Conservation (phyloP, 1,140 invertebrate genomes). For the Drosophila eugracilis region DNA sequence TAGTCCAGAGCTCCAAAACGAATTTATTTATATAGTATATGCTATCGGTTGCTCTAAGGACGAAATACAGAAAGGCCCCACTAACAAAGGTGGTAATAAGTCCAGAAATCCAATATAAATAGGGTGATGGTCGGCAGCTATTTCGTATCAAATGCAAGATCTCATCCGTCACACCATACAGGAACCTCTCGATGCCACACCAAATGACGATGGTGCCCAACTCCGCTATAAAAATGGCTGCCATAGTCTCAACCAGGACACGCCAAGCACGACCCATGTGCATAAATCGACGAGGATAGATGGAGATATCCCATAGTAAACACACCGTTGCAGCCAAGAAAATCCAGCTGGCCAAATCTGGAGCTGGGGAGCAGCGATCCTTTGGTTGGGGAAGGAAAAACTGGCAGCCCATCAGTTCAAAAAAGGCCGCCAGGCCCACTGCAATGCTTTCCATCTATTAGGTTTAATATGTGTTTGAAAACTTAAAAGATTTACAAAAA, state of each 20-base stretch:
- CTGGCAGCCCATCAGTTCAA: constrained; percentile 36
- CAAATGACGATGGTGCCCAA: constrained; percentile 49
- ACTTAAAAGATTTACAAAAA: background rate
- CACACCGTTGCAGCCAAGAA: constrained; percentile 43
- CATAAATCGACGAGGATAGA: constrained; percentile 51
- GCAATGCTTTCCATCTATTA: constrained; percentile 35
- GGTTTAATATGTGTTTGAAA: background rate
- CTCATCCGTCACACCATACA: constrained; percentile 23
- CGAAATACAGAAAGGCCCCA: constrained; percentile 30
- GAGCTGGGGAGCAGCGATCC: constrained; percentile 59
- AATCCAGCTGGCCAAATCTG: constrained; percentile 49
- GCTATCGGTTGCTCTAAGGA: constrained; percentile 49
- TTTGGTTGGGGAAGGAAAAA: constrained; percentile 51
- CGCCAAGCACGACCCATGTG: constrained; percentile 45
- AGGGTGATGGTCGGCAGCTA: background rate
- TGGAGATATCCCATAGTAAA: constrained; percentile 38
- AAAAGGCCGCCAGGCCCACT: constrained; percentile 28
- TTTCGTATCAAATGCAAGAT: constrained; percentile 1
- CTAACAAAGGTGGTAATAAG: constrained; percentile 20
- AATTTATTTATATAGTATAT: background rate
- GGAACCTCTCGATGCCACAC: constrained; percentile 48
- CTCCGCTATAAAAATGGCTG: constrained; percentile 40
- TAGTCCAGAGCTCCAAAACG: background rate
- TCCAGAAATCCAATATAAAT: constrained; percentile 37
- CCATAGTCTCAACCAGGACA: constrained; percentile 37